phyloP scores from a whole-genome alignment of 2,113 vertebrate genomes.

The Gorsachius goisagi region DNA sequence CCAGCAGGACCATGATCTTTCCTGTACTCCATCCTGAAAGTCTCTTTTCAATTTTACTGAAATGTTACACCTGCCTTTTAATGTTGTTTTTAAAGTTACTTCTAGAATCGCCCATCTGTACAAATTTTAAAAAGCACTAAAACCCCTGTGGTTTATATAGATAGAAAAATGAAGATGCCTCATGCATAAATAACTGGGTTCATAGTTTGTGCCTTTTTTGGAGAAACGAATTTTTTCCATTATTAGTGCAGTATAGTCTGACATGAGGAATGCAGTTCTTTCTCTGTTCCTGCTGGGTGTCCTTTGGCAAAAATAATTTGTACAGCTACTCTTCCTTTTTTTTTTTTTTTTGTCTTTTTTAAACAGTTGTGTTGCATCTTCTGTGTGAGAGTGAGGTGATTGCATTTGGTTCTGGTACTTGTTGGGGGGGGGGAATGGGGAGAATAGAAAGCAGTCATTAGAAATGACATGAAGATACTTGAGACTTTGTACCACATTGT shows the following conservation, averaged over 20 bases:
- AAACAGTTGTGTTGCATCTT: fast-evolving
- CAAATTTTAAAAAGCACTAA: background rate
- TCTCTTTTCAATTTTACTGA: background rate
- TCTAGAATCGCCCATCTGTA: background rate
- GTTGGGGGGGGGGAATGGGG: background rate
- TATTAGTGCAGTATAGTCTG: background rate
- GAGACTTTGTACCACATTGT: background rate
- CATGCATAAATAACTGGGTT: background rate
- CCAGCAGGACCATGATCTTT: background rate
- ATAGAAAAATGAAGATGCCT: background rate
- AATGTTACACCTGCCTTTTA: background rate
- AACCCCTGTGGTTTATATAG: background rate
- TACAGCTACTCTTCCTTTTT: background rate
- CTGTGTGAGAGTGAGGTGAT: background rate
- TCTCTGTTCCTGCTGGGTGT: background rate
- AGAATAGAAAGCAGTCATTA: background rate
- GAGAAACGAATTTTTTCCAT: background rate
- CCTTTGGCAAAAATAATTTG: background rate
- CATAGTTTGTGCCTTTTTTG: too few species aligned
- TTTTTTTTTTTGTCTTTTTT: background rate
- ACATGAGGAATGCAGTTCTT: background rate
- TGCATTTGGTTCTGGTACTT: background rate
- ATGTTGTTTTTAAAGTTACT: background rate
- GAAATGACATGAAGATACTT: background rate
- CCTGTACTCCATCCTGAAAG: background rate